A percentile compares a stretch with the other conserved stretches of the same genome.
Evolutionary conservation across 2,113 vertebrate species (phyloP).

Genomic region (Phasianus colchicus): DNA sequence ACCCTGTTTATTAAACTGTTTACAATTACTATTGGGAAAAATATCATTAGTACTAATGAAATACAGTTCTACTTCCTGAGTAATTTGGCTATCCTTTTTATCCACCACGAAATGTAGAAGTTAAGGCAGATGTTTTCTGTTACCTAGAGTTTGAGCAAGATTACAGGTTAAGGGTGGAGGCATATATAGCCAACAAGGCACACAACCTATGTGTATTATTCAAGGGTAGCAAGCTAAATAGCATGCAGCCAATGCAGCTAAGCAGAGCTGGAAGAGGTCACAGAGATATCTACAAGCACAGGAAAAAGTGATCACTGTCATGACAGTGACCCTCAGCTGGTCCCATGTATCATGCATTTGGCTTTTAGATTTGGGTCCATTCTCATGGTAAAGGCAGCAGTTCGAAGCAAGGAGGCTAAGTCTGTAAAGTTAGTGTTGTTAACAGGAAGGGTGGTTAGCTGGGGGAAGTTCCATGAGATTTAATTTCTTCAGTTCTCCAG

Average conservation of each 20-base stretch:
- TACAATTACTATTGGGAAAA: neutral
- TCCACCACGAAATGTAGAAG: neutral
- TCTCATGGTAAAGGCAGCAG: fast-evolving
- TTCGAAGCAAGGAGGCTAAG: neutral
- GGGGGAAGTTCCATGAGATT: neutral
- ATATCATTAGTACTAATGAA: neutral
- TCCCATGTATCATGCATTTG: neutral
- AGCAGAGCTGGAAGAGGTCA: neutral
- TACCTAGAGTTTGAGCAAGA: neutral
- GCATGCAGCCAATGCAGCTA: neutral
- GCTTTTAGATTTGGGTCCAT: neutral
- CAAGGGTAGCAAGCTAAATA: neutral
- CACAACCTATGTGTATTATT: neutral
- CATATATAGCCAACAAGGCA: neutral
- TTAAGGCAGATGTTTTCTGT: neutral
- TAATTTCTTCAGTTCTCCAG: neutral
- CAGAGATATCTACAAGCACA: neutral
- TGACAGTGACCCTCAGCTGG: neutral
- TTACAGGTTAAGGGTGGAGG: neutral
- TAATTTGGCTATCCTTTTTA: neutral
- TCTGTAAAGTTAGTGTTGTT: neutral
- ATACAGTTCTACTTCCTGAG: neutral
- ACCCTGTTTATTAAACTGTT: neutral
- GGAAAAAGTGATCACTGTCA: neutral
- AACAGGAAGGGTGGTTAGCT: neutral